Evolutionary conservation across 2,797 vertebrate genomes (phyloP), one percentile per base, ranked within the genome.

Genomic region (Tapirus indicus): DNA sequence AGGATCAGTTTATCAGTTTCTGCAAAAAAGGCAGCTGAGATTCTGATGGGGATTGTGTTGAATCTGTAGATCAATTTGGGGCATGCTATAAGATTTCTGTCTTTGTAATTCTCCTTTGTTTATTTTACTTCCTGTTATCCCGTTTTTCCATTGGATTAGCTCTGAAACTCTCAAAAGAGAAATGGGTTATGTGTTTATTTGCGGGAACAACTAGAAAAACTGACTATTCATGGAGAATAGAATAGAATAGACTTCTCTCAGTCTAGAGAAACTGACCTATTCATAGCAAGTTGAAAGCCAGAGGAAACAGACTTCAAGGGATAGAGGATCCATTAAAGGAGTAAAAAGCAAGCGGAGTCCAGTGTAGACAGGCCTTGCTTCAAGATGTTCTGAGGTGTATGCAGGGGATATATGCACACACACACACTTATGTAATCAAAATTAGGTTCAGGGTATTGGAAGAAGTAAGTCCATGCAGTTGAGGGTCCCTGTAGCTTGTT

Each of bases 21-120:
- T 79, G 25, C 4, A 32, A 66, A 82, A 88, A 86, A 56, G 27
- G 10, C 32, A 85, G 18, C 56, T 91, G 54, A 75, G 17, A 77
- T 38, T 90, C 25, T 64, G 3, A 72, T 95, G 87, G 80, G 54
- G 2, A 64, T 90, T 90, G 27, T 29, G 27, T 78, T 93, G 62
- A 77, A 71, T 66, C 62, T 77, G 6, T 74, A 58, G 60, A 62
- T 80, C 68, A 68, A 3, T 88, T 96, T 88, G 49, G 52, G 66
- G 13, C 72, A 71, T 91, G 23, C 27, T 56, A 0, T 72, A 82
- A 75, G 66, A 78, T 54, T 58, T 96, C 77, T 72, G 38, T 72
- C 64, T 94, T 95, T 52, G n/a, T 58, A 77, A 64, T 95, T 94
- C 35, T 64, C 16, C 18, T 94, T 23, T 56, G 21, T 54, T 89